Conservation (phyloP, 92 coral and sea anemone genomes). For the Phenganax marumi region DNA sequence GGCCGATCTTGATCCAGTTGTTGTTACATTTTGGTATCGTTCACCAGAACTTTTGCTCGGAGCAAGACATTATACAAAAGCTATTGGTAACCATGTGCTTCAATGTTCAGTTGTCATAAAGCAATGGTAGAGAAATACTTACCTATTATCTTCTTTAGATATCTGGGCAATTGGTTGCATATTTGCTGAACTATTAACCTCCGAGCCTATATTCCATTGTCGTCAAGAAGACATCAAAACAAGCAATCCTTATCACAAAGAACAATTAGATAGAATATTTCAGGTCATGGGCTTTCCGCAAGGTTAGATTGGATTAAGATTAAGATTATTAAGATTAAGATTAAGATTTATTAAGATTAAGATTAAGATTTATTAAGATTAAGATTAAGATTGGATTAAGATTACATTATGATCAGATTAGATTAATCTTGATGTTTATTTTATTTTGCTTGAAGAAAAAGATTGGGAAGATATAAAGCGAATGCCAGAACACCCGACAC, state of each 20-base stretch:
- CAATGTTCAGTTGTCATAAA: not conserved
- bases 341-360: not conserved
- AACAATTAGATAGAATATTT: constrained; percentile 91
- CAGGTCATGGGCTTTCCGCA: constrained; percentile 97
- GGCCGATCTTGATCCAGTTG: constrained; percentile 98
- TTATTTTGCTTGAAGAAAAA: constrained; percentile 60
- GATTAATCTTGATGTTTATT: not conserved
- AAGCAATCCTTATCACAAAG: constrained; percentile 96
- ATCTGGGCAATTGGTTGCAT: constrained; percentile 99
- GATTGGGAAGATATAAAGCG: constrained; percentile 97
- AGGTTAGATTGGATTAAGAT: constrained; percentile 59
- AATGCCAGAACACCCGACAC: constrained; percentile 96
- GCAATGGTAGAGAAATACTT: not conserved
- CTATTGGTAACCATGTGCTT: constrained; percentile 66
- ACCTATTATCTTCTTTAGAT: constrained; percentile 52
- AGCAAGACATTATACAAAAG: constrained; percentile 96
- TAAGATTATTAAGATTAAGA: constrained; percentile 16
- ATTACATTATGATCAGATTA: not conserved
- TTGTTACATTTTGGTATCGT: constrained; percentile 96
- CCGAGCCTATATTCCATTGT: constrained; percentile 98
- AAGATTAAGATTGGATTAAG: not conserved
- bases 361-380: not conserved
- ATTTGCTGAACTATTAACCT: constrained; percentile 91
- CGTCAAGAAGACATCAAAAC: constrained; percentile 98
- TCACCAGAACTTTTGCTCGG: constrained; percentile 95